Evolutionary conservation across 2,797 vertebrate genomes (phyloP).

Genomic region (Rhabdophis nuchalis): DNA sequence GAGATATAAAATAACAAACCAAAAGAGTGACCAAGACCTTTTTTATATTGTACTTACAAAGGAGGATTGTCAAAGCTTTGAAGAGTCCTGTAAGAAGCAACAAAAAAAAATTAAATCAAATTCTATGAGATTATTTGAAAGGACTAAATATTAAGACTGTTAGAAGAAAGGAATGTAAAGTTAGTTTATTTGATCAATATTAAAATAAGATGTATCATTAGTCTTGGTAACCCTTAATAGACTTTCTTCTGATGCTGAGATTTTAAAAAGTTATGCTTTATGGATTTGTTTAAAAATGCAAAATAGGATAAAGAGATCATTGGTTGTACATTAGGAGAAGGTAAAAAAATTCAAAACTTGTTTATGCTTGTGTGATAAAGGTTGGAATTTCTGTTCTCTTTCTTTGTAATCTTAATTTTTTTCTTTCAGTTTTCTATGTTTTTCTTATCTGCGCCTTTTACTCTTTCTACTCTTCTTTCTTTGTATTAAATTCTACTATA

Average conservation of each 20-base stretch:
- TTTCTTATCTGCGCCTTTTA: background rate
- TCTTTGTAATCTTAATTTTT: background rate
- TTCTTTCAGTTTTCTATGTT: background rate
- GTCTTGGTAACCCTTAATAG: background rate
- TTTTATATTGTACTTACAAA: background rate
- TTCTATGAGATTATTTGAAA: background rate
- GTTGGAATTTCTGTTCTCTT: background rate
- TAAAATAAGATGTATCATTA: background rate
- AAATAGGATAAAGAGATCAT: background rate
- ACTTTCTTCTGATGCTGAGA: background rate
- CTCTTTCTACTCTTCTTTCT: background rate
- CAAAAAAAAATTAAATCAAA: background rate
- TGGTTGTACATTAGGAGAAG: background rate
- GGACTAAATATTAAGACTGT: background rate
- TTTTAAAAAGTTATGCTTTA: background rate
- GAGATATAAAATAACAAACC: background rate
- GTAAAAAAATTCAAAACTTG: background rate
- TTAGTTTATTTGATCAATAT: background rate
- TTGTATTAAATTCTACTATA: background rate
- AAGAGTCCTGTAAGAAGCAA: background rate
- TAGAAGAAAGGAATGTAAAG: background rate
- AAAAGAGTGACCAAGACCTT: background rate
- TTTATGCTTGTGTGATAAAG: background rate
- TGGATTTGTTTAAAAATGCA: background rate
- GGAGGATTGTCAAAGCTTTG: background rate